Evolutionary conservation across 2,888 invertebrate genomes (phyloP).

Genomic region (Aelia acuminata): DNA sequence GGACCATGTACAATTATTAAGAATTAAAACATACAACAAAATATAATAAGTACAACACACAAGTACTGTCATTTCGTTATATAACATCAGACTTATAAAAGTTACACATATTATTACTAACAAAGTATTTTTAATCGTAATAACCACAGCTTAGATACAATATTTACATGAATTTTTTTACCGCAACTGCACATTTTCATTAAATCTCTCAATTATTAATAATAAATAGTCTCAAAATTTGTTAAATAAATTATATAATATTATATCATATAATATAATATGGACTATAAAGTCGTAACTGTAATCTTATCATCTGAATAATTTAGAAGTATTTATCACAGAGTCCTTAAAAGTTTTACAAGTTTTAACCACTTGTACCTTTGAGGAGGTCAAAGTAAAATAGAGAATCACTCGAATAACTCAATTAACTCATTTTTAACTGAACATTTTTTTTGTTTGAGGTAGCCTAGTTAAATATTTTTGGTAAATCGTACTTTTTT

Average conservation of each 20-base stretch:
- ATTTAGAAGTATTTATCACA: background rate
- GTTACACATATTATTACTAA: constrained; percentile 37
- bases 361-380: no score
- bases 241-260: background rate
- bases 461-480: no score
- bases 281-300: no score
- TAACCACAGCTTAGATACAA: constrained; percentile 38
- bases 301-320: background rate
- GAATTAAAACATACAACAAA: background rate
- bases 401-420: no score
- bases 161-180: constrained; percentile 16
- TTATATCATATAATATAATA: background rate
- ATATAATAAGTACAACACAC: constrained; percentile 31
- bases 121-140: background rate
- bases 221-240: background rate
- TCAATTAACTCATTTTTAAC: no score
- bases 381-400: background rate
- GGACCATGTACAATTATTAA: background rate
- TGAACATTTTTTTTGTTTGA: no score
- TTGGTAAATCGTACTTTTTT: no score
- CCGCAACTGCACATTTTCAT: constrained; percentile 30
- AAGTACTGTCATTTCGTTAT: background rate
- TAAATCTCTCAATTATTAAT: background rate
- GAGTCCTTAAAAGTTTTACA: no score
- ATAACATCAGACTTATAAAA: constrained; percentile 48